Conservation (phyloP, 2,797 vertebrate species). For the Chanos chanos region DNA sequence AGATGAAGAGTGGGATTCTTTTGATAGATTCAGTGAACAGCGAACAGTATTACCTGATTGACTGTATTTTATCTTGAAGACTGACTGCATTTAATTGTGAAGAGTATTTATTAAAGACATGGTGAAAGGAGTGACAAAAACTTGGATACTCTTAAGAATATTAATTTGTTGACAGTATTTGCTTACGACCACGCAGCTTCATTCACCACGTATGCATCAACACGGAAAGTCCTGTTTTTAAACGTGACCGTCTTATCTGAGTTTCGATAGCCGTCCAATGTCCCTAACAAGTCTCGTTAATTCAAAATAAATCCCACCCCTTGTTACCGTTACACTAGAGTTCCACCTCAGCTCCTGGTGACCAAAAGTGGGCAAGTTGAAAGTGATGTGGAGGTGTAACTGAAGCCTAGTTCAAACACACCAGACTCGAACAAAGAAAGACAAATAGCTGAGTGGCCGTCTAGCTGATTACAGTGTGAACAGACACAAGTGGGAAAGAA, state of each 20-base stretch:
- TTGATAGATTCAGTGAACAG: too few species aligned
- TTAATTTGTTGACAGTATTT: too few species aligned
- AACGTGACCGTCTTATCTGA: conserved; percentile 28
- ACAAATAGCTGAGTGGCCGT: conserved; percentile 13
- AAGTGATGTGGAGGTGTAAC: conserved; percentile 44
- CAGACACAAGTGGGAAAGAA: not conserved
- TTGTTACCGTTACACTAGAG: conserved; percentile 20
- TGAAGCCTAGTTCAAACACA: conserved; percentile 41
- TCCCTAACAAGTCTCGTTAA: not conserved
- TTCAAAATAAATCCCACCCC: conserved; percentile 17
- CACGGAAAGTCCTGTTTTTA: conserved; percentile 10
- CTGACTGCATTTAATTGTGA: too few species aligned
- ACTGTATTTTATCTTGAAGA: too few species aligned
- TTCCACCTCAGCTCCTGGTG: conserved; percentile 51
- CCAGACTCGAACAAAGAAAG: conserved; percentile 42
- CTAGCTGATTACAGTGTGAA: not conserved
- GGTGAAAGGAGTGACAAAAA: too few species aligned
- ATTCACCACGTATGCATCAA: too few species aligned
- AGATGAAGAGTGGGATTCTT: too few species aligned
- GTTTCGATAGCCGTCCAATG: conserved; percentile 24
- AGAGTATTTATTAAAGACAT: too few species aligned
- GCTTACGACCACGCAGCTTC: too few species aligned
- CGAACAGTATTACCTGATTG: too few species aligned
- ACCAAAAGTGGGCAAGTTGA: conserved; percentile 53
- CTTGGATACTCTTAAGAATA: too few species aligned